A percentile compares a stretch with the other conserved stretches of the same genome.
Evolutionary conservation across 2,888 invertebrate species (phyloP).

Genomic region (Noctua janthina): DNA sequence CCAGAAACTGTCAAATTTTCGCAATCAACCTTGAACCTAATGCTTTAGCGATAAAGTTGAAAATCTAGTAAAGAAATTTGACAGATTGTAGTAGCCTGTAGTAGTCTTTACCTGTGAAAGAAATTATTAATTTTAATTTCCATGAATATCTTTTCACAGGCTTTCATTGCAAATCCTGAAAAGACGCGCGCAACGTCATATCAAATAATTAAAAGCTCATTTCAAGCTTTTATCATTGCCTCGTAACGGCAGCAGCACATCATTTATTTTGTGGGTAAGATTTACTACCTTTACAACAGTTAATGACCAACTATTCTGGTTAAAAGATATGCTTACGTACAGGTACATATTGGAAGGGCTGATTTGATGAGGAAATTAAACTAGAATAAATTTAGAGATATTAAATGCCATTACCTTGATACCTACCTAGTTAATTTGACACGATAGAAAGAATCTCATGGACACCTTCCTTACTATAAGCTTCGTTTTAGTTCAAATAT

Average conservation of each 20-base stretch:
- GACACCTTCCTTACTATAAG: not conserved
- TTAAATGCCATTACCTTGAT: not conserved
- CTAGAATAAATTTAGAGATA: not conserved
- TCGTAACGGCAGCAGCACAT: not conserved
- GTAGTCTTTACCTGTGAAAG: not conserved
- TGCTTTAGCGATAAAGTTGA: too few species aligned
- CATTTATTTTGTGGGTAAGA: not conserved
- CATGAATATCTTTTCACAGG: not conserved
- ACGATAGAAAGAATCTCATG: not conserved
- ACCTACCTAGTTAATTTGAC: not conserved
- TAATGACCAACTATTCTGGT: not conserved
- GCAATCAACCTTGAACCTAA: too few species aligned
- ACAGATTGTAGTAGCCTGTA: too few species aligned
- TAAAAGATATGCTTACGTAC: not conserved
- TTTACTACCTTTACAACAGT: not conserved
- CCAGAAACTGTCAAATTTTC: too few species aligned
- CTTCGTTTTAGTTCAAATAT: not conserved
- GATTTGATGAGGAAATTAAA: not conserved
- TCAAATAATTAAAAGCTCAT: constrained; percentile 21
- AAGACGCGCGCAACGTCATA: not conserved
- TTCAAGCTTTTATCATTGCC: not conserved
- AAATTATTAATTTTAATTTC: constrained; percentile 10
- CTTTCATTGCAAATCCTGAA: constrained; percentile 9
- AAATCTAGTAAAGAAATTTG: too few species aligned
- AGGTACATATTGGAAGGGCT: not conserved